These are phyloP conservation scores for Ricordea florida DNA, from an alignment of 92 coral and sea anemone species.

Conservation along the genomic window DNA sequence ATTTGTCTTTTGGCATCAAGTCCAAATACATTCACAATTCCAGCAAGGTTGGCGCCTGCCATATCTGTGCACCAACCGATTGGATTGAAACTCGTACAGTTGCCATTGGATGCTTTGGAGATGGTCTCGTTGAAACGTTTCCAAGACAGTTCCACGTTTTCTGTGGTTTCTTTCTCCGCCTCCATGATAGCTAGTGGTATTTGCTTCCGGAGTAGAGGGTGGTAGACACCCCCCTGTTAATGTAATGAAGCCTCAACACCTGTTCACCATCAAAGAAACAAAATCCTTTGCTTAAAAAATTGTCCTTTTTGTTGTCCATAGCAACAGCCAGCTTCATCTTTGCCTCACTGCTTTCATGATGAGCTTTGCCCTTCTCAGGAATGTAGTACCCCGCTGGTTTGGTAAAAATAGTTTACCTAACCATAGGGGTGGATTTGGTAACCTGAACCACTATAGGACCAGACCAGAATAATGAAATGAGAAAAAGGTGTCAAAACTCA, in stretches of 20 bases:
- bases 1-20: not conserved
- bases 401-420: too few relatives aligned
- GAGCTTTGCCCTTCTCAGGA: not conserved
- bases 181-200: conserved; percentile 2
- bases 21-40: conserved; percentile 6
- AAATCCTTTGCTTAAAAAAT: too few relatives aligned
- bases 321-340: too few relatives aligned
- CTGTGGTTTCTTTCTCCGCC: not conserved
- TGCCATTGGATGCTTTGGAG: not conserved
- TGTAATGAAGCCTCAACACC: not conserved
- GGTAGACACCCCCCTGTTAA: conserved; percentile 4
- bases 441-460: conserved; percentile 1
- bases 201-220: conserved; percentile 9
- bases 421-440: conserved; percentile 2
- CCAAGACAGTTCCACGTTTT: not conserved
- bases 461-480: not conserved
- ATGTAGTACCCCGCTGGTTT: not conserved
- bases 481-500: not conserved
- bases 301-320: too few relatives aligned
- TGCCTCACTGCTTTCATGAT: too few relatives aligned
- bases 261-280: conserved; percentile 16
- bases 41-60: conserved; percentile 10
- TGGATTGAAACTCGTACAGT: not conserved
- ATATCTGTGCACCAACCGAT: not conserved
- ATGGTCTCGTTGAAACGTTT: not conserved